Conservation (phyloP, 2,888 invertebrate genomes). For the Drosophila nr. medialis region DNA sequence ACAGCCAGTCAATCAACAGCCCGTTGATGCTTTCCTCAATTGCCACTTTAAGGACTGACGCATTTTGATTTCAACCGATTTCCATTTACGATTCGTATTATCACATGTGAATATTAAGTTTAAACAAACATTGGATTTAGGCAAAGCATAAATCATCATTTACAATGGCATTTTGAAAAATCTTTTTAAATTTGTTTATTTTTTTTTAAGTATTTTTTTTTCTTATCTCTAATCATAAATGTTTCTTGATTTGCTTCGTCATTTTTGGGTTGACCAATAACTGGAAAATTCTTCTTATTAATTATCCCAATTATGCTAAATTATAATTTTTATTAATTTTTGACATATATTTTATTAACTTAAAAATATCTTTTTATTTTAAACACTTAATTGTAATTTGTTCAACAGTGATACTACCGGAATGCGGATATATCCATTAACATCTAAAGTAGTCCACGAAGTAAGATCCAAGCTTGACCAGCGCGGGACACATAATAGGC, state of each 20-base stretch:
- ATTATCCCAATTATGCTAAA: no score
- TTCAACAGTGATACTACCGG: no score
- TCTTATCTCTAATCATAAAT: neutral
- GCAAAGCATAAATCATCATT: neutral
- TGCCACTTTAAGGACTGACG: constrained; percentile 37
- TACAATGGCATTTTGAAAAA: neutral
- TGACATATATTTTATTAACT: no score
- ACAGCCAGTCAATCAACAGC: constrained; percentile 66
- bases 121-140: neutral
- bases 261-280: neutral
- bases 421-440: no score
- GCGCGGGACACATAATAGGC: no score
- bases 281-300: neutral
- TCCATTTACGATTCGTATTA: constrained; percentile 1
- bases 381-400: no score
- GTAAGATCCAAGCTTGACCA: no score
- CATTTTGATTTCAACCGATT: constrained; percentile 29
- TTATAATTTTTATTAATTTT: no score
- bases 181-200: neutral
- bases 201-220: neutral
- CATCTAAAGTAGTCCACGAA: no score
- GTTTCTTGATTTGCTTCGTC: neutral
- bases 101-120: neutral
- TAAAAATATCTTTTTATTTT: no score
- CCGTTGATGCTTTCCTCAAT: constrained; percentile 47